A percentile compares a stretch with the other conserved stretches of the same genome.
Evolutionary conservation across 2,888 invertebrate species (phyloP).

Genomic region (Thera obeliscata): DNA sequence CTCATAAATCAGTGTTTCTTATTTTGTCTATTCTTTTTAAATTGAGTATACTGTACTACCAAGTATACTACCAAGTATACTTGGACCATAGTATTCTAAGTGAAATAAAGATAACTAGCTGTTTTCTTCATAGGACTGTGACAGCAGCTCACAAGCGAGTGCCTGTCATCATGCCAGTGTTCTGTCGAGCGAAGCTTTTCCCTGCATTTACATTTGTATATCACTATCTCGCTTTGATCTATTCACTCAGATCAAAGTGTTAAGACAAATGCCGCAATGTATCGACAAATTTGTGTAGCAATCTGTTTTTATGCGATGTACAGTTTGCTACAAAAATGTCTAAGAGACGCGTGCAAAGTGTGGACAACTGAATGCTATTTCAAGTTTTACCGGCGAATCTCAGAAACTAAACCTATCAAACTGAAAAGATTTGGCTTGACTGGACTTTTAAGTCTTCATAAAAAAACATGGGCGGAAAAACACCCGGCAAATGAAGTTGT

Average conservation of each 20-base stretch:
- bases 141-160: background rate
- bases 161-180: constrained; percentile 16
- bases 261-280: constrained; percentile 4
- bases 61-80: too few relatives aligned
- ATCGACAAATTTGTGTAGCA: constrained; percentile 13
- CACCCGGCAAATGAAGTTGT: background rate
- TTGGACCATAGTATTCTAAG: too few relatives aligned
- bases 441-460: too few relatives aligned
- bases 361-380: background rate
- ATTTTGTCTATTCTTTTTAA: too few relatives aligned
- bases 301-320: background rate
- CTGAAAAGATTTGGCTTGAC: background rate
- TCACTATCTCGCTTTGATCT: constrained; percentile 20
- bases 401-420: background rate
- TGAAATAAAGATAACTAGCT: constrained; percentile 5
- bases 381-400: too few relatives aligned
- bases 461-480: too few relatives aligned
- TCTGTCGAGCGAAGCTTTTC: constrained; percentile 18
- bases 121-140: background rate
- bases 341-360: background rate
- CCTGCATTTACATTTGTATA: constrained; percentile 23
- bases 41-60: too few relatives aligned
- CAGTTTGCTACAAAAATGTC: too few relatives aligned
- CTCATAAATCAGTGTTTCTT: too few relatives aligned
- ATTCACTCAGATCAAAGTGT: constrained; percentile 22